Base-by-base conservation (phyloP, 1,140 invertebrate species). In the Drosophila rufa region DNA sequence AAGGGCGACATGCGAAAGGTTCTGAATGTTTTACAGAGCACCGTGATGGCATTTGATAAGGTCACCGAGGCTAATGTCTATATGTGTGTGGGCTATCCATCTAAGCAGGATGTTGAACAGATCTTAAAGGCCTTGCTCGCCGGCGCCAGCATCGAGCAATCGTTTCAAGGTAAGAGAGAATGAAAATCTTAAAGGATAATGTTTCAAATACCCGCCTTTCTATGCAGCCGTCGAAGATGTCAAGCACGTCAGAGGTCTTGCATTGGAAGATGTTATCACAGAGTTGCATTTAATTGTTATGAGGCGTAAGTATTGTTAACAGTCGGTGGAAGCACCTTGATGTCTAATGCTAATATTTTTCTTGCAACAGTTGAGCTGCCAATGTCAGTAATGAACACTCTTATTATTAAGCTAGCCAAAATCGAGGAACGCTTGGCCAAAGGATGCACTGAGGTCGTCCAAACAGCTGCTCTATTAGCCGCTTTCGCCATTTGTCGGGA, bases 1-100 rank as follows among this genome's bases (percentile, higher is more conserved):
- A 96, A 96, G 70, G 99, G 99, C n/a, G 99, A 99, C 94, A 99
- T 99, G 99, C 95, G 99, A 83, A 98, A 97, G 93, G 97, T 99
- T 12, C 92, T 99, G 4, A 99, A 99, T 94, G 97, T 99, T 57
- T 94, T 99, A 30, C 97, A 99, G 94, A 98, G 98, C 93, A 97
- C 98, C 68, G 96, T 96, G 94, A 94, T 97, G 93, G 98, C 98
- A 8, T 98, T 96, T 93, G 96, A 97, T 80, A 93, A 94, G 71
- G 97, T 99, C 0, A 97, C 95, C 76, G 98, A 99, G 94, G 96
- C 98, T 69, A 97, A 96, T 93, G 98, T 99, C 3, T 99, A 99
- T 93, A 96, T 95, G 5, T 99, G 99, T 93, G 98, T 99, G 19
- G 99, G 99, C 0, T 98, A 99, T 94, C 99, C 99, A 9, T 93